Percentiles rank a stretch among this genome's conserved stretches.
Evolutionary conservation across 1,140 invertebrate genomes (phyloP).

Genomic region (Grapholita molesta): DNA sequence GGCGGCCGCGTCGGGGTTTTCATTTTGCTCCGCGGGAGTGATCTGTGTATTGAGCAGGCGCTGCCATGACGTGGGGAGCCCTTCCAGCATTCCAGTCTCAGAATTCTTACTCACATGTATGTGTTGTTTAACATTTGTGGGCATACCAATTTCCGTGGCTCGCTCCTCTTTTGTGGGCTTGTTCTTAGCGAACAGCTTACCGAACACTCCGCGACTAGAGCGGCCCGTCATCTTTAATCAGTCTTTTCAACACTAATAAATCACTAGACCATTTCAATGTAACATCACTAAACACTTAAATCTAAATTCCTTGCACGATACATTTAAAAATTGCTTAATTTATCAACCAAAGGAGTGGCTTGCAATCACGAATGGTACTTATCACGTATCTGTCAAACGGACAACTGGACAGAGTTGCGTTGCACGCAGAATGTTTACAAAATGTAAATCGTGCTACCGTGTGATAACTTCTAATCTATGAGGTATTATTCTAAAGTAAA

Average conservation of each 20-base stretch:
- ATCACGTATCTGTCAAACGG: conserved; percentile 60
- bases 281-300: conserved; percentile 42
- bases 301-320: conserved; percentile 58
- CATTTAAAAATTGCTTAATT: conserved; percentile 55
- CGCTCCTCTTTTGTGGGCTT: conserved; percentile 61
- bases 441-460: not conserved
- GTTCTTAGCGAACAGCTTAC: conserved; percentile 73
- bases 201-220: conserved; percentile 70
- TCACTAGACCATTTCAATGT: conserved; percentile 54
- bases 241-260: conserved; percentile 37
- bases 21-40: conserved; percentile 91
- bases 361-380: conserved; percentile 64
- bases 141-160: conserved; percentile 83
- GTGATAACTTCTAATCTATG: not conserved
- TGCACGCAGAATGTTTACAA: not conserved
- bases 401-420: not conserved
- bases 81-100: conserved; percentile 87
- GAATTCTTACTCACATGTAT: conserved; percentile 90
- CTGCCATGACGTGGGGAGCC: conserved; percentile 88
- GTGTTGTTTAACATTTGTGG: conserved; percentile 88
- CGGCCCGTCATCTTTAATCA: conserved; percentile 69
- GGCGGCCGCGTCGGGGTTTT: conserved; percentile 91
- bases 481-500: not conserved
- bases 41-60: conserved; percentile 91
- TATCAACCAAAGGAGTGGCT: conserved; percentile 64